phyloP scores from a whole-genome alignment of 2,797 vertebrate species.

The Molossus alvarezi region DNA sequence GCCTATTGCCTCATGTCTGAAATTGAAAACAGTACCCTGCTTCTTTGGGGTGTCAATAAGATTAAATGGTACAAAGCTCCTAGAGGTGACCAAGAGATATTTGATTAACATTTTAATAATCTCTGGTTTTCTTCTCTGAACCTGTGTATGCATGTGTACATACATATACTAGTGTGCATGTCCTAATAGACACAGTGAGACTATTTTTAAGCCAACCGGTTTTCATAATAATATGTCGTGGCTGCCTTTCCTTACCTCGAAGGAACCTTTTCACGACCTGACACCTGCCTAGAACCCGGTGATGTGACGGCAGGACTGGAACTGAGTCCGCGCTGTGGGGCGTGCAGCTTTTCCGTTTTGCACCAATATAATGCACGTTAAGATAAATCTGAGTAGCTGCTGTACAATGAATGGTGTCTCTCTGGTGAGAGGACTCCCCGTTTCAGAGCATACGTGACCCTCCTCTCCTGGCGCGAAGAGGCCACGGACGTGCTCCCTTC shows the following conservation, averaged over 20 bases:
- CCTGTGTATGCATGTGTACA: background rate
- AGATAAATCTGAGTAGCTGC: background rate
- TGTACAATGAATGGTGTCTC: background rate
- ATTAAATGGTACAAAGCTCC: background rate
- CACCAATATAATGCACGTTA: background rate
- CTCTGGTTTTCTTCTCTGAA: background rate
- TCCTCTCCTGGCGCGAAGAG: background rate
- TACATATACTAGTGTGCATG: background rate
- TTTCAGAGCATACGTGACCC: background rate
- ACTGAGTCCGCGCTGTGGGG: background rate
- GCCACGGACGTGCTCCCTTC: background rate
- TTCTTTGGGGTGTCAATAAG: constrained; percentile 2
- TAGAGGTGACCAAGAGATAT: background rate
- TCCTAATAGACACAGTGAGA: background rate
- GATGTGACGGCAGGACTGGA: background rate
- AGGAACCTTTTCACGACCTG: background rate
- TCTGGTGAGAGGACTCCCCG: background rate
- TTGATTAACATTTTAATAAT: background rate
- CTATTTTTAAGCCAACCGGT: background rate
- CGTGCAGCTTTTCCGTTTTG: background rate
- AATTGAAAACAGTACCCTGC: background rate
- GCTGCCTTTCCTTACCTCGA: background rate
- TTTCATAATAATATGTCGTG: background rate
- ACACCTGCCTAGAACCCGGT: background rate
- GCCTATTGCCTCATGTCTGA: background rate